Base-by-base conservation (phyloP, 1,140 invertebrate species). In the Eurosta solidaginis region DNA sequence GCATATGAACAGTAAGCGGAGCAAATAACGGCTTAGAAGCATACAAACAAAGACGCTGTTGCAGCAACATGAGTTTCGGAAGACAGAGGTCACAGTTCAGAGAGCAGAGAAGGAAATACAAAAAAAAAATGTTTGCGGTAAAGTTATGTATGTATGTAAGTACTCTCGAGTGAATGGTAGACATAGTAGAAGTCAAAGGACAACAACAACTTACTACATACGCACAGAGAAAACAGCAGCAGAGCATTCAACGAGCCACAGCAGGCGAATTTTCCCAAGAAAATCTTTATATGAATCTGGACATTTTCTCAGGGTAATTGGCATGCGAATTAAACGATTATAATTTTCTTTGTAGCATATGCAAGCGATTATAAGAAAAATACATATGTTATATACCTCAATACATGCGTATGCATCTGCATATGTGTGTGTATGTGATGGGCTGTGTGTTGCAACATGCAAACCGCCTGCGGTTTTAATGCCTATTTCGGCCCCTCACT, bases 251-350 rank as follows among this genome's bases (percentile, higher is more conserved):
- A n/a, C n/a, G 47, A 50, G 47, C 7, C 4, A 9, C 54, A 36
- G 29, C 29, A 59, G 54, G 27, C 27, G 54, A 59, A 59, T 42
- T 68, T 68, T 68, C 59, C 59, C 59, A 68, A 68, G 59, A 68
- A 40, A 68, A 40, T 20, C 33, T 20, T 3, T n/a, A n/a, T n/a
- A n/a, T 68, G 7, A 40, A 68, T 68, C 59, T 68, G 59, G 27
- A 20, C 33, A 68, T 68, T 68, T 68, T 68, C 59, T 68, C 59
- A 68, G 59, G 59, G 59, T 33, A 68, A 68, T 68, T 20, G 59
- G 40, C 59, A 33, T 68, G 59, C 22, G 7, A 33, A 68, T 68
- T 68, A 68, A 68, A 68, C n/a, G 59, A 68, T 68, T 40, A 33
- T 68, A 36, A 68, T 68, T 68, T n/a, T 36, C 59, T 14, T 1